phyloP scores from a whole-genome alignment of 64 coral and sea anemone species.

The Stylophora pistillata region DNA sequence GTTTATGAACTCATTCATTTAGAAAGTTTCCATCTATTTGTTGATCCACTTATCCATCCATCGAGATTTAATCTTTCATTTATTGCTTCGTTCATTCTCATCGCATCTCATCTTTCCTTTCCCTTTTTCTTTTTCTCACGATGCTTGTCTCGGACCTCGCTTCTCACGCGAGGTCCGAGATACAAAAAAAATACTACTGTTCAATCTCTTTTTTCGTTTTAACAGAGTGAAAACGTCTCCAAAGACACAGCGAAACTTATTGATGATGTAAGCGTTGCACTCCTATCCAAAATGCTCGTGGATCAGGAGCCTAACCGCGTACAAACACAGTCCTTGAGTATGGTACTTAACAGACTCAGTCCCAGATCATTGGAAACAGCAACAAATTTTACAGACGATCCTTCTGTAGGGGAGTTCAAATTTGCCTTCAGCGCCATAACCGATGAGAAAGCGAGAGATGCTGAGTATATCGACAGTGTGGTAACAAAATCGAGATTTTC shows the following conservation, averaged over 20 bases:
- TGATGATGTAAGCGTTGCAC: slow-evolving; percentile 37
- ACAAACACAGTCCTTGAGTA: slow-evolving; percentile 56
- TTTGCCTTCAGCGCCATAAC: neutral
- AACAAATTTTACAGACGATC: too few relatives aligned
- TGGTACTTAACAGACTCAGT: slow-evolving; percentile 64
- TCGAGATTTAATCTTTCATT: too few relatives aligned
- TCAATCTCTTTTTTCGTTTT: neutral
- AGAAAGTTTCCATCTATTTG: too few relatives aligned
- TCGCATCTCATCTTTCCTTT: too few relatives aligned
- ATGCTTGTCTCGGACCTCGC: too few relatives aligned
- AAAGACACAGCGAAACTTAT: slow-evolving; percentile 49
- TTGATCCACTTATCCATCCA: too few relatives aligned
- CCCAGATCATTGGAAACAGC: neutral
- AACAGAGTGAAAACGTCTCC: slow-evolving; percentile 38
- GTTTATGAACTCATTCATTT: too few relatives aligned
- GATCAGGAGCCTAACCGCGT: slow-evolving; percentile 42
- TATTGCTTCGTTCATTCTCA: too few relatives aligned
- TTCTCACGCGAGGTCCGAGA: too few relatives aligned
- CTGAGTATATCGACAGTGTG: slow-evolving; percentile 49
- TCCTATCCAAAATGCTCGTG: slow-evolving; percentile 40
- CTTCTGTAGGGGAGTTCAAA: neutral
- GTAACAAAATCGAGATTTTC: neutral
- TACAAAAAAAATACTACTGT: too few relatives aligned
- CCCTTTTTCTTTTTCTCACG: too few relatives aligned
- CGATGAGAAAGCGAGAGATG: neutral